Conservation (phyloP, 2,113 vertebrate species). For the Tiliqua scincoides region DNA sequence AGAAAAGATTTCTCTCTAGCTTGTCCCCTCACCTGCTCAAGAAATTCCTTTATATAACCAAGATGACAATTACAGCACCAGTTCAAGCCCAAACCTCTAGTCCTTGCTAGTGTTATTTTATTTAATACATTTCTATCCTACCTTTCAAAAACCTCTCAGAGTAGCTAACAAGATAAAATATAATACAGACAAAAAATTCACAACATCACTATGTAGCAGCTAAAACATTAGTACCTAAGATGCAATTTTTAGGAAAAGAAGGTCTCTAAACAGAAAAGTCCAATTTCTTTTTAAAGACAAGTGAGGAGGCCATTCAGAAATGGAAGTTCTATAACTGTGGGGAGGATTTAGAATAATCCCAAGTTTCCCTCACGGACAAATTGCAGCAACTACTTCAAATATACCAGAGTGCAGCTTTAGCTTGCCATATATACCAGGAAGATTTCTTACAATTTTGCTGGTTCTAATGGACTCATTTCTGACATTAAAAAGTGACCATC, state of each 20-base stretch:
- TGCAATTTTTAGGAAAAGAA: too few relatives aligned
- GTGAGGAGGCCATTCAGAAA: too few relatives aligned
- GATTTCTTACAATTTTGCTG: neutral
- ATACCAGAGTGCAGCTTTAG: neutral
- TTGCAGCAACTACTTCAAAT: neutral
- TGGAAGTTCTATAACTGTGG: too few relatives aligned
- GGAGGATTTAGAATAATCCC: neutral
- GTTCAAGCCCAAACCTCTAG: neutral
- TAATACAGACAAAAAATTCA: too few relatives aligned
- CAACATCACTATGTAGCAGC: too few relatives aligned
- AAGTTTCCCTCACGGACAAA: neutral
- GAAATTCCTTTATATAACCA: neutral
- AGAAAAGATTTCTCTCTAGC: neutral
- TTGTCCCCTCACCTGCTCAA: neutral
- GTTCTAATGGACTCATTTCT: neutral
- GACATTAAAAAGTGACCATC: neutral
- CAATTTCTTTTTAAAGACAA: too few relatives aligned
- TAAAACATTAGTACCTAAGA: too few relatives aligned
- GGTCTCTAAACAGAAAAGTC: too few relatives aligned
- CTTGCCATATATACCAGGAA: neutral
- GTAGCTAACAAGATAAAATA: neutral
- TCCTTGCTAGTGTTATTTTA: too few relatives aligned
- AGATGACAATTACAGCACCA: neutral
- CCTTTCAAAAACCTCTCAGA: too few relatives aligned
- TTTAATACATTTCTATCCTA: too few relatives aligned